phyloP scores from a whole-genome alignment of 2,797 vertebrate genomes.

The Leptoclinus maculatus region DNA sequence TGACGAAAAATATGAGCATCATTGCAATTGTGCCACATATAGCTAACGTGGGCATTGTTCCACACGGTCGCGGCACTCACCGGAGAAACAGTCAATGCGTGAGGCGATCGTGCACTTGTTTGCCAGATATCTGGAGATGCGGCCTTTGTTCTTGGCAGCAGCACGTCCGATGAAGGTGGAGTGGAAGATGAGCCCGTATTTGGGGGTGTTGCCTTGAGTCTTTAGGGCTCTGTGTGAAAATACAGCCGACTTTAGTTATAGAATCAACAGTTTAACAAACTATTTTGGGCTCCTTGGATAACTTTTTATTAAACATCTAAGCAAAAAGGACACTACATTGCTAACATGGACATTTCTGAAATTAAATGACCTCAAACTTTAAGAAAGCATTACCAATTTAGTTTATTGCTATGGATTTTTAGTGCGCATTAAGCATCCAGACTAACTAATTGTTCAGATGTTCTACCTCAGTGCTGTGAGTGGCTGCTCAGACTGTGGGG shows the following conservation, averaged over 20 bases:
- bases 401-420: too few relatives aligned
- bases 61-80: conserved; percentile 65
- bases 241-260: conserved; percentile 28
- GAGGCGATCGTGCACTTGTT: conserved; percentile 98
- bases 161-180: conserved; percentile 98
- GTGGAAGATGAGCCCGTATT: conserved; percentile 98
- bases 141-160: conserved; percentile 96
- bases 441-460: neutral
- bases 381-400: too few relatives aligned
- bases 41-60: accelerated
- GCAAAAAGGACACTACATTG: too few relatives aligned
- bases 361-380: too few relatives aligned
- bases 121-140: conserved; percentile 96
- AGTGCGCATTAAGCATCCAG: neutral
- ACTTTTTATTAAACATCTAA: too few relatives aligned
- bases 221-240: conserved; percentile 90
- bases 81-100: conserved; percentile 96
- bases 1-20: conserved; percentile 99
- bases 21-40: conserved; percentile 73
- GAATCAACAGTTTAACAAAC: neutral
- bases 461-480: conserved; percentile 78
- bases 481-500: conserved; percentile 91
- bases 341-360: too few relatives aligned
- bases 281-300: too few relatives aligned
- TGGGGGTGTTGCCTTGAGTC: conserved; percentile 95